Evolutionary conservation across 2,113 vertebrate genomes (phyloP).

Genomic region (Pelusios castaneus): DNA sequence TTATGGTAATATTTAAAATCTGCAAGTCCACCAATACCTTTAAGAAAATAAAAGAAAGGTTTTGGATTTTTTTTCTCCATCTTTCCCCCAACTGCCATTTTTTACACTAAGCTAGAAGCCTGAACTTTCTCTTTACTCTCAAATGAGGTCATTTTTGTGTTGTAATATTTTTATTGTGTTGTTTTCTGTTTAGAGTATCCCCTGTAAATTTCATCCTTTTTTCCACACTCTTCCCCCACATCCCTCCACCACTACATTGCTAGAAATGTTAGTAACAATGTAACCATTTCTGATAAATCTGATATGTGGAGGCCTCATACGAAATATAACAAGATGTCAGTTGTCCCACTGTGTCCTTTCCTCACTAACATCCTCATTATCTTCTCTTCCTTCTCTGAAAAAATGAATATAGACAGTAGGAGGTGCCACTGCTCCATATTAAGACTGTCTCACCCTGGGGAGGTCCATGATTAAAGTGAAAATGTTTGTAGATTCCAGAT

Average conservation of each 20-base stretch:
- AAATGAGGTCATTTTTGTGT: neutral
- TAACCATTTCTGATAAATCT: neutral
- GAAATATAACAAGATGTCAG: neutral
- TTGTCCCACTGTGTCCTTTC: neutral
- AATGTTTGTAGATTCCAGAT: neutral
- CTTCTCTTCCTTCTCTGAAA: neutral
- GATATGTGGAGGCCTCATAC: accelerated
- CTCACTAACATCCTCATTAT: neutral
- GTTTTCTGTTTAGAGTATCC: neutral
- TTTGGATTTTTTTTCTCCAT: neutral
- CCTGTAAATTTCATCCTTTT: accelerated
- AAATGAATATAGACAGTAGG: neutral
- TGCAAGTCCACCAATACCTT: neutral
- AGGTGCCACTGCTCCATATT: neutral
- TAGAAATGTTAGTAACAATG: neutral
- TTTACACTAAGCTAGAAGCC: neutral
- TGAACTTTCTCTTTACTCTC: neutral
- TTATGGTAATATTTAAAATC: neutral
- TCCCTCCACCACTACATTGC: neutral
- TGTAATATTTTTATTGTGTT: neutral
- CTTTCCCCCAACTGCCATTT: neutral
- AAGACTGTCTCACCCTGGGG: neutral
- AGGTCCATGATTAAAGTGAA: neutral
- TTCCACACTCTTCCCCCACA: neutral
- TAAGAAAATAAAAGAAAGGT: neutral